These are phyloP conservation scores for Tethea ocularis DNA, from an alignment of 2,888 invertebrate genomes.

Conservation along the genomic window DNA sequence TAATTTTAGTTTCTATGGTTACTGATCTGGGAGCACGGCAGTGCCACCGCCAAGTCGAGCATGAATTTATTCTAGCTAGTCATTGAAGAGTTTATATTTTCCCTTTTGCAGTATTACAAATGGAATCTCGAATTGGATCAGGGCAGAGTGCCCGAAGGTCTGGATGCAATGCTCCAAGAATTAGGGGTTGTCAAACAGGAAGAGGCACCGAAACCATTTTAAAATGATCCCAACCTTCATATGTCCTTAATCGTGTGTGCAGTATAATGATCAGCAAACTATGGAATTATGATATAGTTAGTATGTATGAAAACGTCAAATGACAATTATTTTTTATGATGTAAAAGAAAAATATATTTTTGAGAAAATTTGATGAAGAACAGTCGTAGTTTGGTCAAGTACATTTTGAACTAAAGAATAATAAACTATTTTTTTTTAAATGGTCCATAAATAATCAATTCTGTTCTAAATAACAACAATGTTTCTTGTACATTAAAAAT, in stretches of 20 bases:
- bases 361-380: neutral
- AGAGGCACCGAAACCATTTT: conserved; percentile 53
- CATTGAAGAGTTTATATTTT: neutral
- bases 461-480: too few species aligned
- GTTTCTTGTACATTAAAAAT: too few species aligned
- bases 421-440: too few species aligned
- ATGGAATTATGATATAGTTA: neutral
- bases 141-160: conserved; percentile 90
- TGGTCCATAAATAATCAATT: too few species aligned
- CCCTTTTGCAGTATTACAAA: conserved; percentile 87
- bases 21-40: too few species aligned
- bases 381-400: too few species aligned
- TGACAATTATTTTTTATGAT: neutral
- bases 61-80: too few species aligned
- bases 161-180: conserved; percentile 90
- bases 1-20: neutral
- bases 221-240: conserved; percentile 7
- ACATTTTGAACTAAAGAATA: too few species aligned
- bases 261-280: neutral
- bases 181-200: conserved; percentile 89
- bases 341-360: neutral
- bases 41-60: too few species aligned
- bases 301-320: neutral
- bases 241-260: neutral
- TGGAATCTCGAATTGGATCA: conserved; percentile 93